These are phyloP conservation scores for Mythimna loreyi DNA, from an alignment of 2,888 invertebrate species.

Conservation along the genomic window DNA sequence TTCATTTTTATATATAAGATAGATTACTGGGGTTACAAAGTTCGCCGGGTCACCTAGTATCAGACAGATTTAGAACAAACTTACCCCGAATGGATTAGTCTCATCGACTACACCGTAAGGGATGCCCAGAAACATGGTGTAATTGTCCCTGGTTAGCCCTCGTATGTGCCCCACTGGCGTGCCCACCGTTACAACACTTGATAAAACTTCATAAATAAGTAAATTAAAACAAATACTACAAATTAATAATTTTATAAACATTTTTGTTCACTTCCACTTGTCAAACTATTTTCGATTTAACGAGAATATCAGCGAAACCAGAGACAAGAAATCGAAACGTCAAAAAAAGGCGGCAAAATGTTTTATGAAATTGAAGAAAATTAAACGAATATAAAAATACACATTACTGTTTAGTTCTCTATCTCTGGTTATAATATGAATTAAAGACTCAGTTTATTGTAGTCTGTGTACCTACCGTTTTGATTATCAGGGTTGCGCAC, in stretches of 20 bases:
- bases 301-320: constrained; percentile 5
- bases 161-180: constrained; percentile 14
- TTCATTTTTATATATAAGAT: no score
- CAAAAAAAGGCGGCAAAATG: constrained; percentile 3
- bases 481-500: neutral
- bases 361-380: neutral
- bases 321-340: neutral
- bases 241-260: constrained; percentile 11
- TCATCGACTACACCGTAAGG: constrained; percentile 27
- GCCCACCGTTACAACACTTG: neutral
- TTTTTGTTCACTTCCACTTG: neutral
- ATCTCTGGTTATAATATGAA: no score
- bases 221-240: constrained; percentile 1
- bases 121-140: constrained; percentile 13
- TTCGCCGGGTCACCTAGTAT: no score
- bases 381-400: neutral
- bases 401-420: no score
- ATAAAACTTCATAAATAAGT: neutral
- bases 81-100: constrained; percentile 30
- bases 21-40: no score
- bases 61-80: neutral
- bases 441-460: no score
- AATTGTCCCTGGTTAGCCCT: neutral
- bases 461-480: neutral
- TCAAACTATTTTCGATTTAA: neutral